Percentiles rank a stretch among this genome's conserved stretches.
Conservation (phyloP, 2,113 vertebrate genomes). For the Istiophorus platypterus region DNA sequence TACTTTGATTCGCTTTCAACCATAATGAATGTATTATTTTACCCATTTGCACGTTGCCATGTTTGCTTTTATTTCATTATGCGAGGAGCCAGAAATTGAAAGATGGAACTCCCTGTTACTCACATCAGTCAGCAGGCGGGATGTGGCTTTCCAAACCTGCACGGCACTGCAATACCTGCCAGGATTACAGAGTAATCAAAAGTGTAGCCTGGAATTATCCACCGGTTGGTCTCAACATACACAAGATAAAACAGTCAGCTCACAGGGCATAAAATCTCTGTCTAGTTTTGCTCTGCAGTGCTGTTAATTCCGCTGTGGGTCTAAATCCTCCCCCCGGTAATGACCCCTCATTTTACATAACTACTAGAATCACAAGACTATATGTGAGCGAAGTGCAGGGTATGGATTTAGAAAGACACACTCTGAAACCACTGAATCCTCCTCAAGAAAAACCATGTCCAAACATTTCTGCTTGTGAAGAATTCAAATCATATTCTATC, state of each 20-base stretch:
- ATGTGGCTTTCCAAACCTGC: constrained; percentile 8
- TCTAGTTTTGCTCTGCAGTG: not conserved
- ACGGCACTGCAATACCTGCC: not conserved
- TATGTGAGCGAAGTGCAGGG: not conserved
- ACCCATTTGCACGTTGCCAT: not conserved
- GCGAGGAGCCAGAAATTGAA: constrained; percentile 9
- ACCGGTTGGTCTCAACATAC: not conserved
- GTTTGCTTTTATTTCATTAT: constrained; percentile 32
- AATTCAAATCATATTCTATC: not conserved
- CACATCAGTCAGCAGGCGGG: constrained; percentile 27
- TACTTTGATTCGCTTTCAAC: not conserved
- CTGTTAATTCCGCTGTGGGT: not conserved
- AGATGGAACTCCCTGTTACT: not conserved
- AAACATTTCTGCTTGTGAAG: too few species aligned
- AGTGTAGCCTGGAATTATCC: not conserved
- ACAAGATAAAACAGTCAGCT: not conserved
- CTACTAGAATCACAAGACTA: not conserved
- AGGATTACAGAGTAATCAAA: not conserved
- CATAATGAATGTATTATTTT: constrained; percentile 5
- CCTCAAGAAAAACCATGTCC: not conserved
- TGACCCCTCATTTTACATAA: not conserved
- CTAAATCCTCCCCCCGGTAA: constrained; percentile 2
- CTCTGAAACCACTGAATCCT: not conserved
- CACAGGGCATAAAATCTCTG: not conserved
- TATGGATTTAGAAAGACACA: not conserved